These are phyloP conservation scores for Eilema sororculum DNA, from an alignment of 2,888 invertebrate genomes.

Conservation along the genomic window DNA sequence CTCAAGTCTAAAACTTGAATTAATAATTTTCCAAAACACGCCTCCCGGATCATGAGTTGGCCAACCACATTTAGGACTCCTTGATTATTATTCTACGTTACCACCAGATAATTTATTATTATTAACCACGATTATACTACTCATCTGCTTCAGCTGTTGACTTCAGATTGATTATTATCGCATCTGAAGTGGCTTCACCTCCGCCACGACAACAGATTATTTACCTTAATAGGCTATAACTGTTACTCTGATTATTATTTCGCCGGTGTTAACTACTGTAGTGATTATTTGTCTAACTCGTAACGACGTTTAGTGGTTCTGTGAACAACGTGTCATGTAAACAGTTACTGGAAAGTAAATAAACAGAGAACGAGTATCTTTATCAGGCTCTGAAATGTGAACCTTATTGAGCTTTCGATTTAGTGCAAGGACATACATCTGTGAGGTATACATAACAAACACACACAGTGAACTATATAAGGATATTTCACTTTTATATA, in stretches of 20 bases:
- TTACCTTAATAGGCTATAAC: not conserved
- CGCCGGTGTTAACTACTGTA: not conserved
- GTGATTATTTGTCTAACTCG: constrained; percentile 14
- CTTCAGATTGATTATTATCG: constrained; percentile 7
- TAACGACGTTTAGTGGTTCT: constrained; percentile 11
- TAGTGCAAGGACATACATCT: not conserved
- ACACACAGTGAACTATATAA: not conserved
- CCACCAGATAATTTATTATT: constrained; percentile 1
- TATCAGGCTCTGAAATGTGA: constrained; percentile 11
- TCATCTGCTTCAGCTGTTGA: constrained; percentile 6
- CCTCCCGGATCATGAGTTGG: not conserved
- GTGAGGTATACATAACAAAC: not conserved
- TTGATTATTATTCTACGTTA: constrained; percentile 3
- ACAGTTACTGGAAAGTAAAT: constrained; percentile 7
- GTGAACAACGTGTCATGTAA: constrained; percentile 17
- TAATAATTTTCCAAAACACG: not conserved
- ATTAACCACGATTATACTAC: not conserved
- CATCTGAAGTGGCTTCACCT: not conserved
- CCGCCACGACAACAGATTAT: constrained; percentile 7
- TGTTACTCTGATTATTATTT: constrained; percentile 12
- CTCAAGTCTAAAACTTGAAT: too few species aligned
- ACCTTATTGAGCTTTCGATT: constrained; percentile 13
- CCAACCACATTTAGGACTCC: not conserved
- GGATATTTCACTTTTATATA: not conserved
- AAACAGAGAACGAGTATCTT: constrained; percentile 1